Percentiles rank a stretch among this genome's conserved stretches.
phyloP scores from a whole-genome alignment of 2,113 vertebrate genomes.

The Scomber japonicus region DNA sequence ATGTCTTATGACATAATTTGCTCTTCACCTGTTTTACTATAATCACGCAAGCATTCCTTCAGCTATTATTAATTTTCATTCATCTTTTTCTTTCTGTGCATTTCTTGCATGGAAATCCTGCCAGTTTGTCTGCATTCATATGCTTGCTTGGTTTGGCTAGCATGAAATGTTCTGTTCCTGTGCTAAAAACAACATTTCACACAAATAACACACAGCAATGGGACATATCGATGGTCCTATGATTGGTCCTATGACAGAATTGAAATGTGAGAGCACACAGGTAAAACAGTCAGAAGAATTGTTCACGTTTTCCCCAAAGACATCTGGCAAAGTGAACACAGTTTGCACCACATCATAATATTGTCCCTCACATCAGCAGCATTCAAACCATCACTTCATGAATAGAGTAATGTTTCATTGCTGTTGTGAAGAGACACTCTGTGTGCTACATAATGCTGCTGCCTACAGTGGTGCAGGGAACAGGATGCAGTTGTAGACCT shows the following conservation, averaged over 20 bases:
- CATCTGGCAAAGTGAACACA: conserved; percentile 48
- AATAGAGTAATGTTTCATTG: conserved; percentile 59
- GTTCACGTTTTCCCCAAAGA: conserved; percentile 32
- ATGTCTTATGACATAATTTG: not conserved
- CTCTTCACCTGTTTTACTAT: not conserved
- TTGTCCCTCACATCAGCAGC: conserved; percentile 43
- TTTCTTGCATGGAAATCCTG: conserved; percentile 38
- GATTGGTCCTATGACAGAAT: not conserved
- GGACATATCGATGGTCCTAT: not conserved
- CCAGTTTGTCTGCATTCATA: conserved; percentile 16
- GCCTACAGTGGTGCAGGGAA: conserved; percentile 64
- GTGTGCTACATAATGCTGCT: conserved; percentile 56
- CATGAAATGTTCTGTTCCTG: not conserved
- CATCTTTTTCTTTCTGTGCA: conserved; percentile 2
- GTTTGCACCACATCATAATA: conserved; percentile 39
- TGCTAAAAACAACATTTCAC: not conserved
- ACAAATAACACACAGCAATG: not conserved
- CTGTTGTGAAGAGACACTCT: conserved; percentile 58
- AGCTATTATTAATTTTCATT: not conserved
- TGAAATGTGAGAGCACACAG: not conserved
- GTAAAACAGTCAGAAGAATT: conserved; percentile 17
- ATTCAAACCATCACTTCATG: conserved; percentile 43
- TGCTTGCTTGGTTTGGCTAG: not conserved
- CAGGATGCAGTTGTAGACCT: conserved; percentile 70
- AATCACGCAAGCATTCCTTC: not conserved